phyloP scores from a whole-genome alignment of 2,888 invertebrate genomes.

The Scrobipalpa costella region DNA sequence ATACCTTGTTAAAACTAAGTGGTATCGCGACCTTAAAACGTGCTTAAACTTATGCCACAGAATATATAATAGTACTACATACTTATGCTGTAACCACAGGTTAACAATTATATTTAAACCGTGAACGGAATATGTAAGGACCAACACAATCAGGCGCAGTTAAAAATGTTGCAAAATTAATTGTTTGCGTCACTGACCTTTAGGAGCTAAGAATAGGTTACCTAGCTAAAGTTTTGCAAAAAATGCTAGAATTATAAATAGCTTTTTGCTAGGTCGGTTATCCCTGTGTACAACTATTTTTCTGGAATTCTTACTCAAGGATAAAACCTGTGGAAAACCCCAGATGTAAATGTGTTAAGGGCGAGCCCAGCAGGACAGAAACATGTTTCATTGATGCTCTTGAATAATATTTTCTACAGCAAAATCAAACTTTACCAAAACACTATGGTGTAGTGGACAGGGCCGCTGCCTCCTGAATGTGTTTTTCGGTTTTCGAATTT shows the following conservation, averaged over 20 bases:
- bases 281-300: background rate
- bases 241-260: too few relatives aligned
- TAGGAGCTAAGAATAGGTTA: background rate
- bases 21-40: background rate
- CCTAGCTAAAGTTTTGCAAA: too few relatives aligned
- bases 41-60: background rate
- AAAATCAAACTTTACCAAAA: too few relatives aligned
- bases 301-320: background rate
- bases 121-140: conserved; percentile 10
- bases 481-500: too few relatives aligned
- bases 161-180: background rate
- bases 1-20: conserved; percentile 22
- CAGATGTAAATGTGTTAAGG: too few relatives aligned
- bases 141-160: background rate
- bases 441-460: too few relatives aligned
- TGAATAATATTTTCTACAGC: too few relatives aligned
- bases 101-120: background rate
- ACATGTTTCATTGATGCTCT: too few relatives aligned
- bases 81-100: background rate
- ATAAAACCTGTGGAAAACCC: background rate
- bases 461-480: too few relatives aligned
- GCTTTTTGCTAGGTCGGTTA: background rate
- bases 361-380: too few relatives aligned
- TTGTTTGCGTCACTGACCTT: background rate
- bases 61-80: background rate